Evolutionary conservation across 2,113 vertebrate genomes (phyloP), one percentile per base, ranked within the genome.

Genomic region (Phycodurus eques): DNA sequence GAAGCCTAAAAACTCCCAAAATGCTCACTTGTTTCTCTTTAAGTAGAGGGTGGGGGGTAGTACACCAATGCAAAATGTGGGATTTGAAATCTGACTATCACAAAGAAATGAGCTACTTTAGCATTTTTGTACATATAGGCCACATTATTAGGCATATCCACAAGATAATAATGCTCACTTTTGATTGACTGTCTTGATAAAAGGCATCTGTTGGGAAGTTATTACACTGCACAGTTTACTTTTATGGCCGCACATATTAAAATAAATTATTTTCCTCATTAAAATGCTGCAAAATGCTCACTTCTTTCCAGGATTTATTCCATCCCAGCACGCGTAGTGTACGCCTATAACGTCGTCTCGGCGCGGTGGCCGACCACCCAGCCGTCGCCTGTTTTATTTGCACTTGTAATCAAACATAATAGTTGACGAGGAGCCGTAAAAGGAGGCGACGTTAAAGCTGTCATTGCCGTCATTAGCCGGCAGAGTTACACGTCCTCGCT

Each of bases 341-440:
- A 51, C 54, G n/a, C n/a, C 4, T 1, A 3, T 15, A 31, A 14
- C 56, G 56, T 13, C 27, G 56, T 5, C 56, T 59, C 2, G 22
- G 56, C 56, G 31, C 57, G 57, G 31, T 27, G 31, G 31, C 14
- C 59, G 62, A 43, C 35, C 42, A 64, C 20, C 39, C 39, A 17
- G 39, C 63, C 43, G 42, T 44, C 64, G 44, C 64, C 64, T 47
- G 42, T 66, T 66, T 66, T 47, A 66, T 66, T 66, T 66, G 44
- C 42, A 47, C 44, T 66, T 27, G 44, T 66, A 47, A 66, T 66
- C 64, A 66, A 66, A 47, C 64, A 47, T 66, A 47, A 66, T 66
- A 27, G 64, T 66, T 64, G 39, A 66, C 22, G 64, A 66, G 64
- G 43, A 22, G 63, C 43, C 63, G 43, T 66, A 66, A 66, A 66